Conservation (phyloP, 2,888 invertebrate genomes). For the Metellina segmentata region DNA sequence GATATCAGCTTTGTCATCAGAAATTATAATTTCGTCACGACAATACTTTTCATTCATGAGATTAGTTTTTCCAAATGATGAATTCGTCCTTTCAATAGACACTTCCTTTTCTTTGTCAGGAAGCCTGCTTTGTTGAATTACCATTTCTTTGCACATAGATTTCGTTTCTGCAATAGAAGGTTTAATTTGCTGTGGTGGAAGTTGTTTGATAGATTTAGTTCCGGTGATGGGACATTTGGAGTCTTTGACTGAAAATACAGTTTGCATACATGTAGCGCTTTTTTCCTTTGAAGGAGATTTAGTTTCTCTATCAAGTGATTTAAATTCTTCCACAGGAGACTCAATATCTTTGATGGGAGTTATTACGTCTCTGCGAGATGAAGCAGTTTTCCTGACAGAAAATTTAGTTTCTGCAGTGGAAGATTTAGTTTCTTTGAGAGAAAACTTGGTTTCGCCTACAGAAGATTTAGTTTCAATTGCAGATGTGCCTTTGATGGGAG, state of each 20-base stretch:
- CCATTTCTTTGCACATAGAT: not conserved
- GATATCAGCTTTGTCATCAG: too few relatives aligned
- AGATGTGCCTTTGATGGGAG: not conserved
- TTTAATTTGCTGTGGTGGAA: not conserved
- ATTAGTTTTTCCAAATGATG: not conserved
- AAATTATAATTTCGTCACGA: too few relatives aligned
- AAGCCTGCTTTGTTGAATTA: not conserved
- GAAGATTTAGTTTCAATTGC: slow-evolving; percentile 6
- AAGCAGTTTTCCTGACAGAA: not conserved
- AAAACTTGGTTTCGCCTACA: not conserved
- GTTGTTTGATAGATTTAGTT: slow-evolving; percentile 14
- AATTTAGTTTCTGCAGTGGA: not conserved
- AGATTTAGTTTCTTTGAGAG: not conserved
- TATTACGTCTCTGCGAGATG: not conserved
- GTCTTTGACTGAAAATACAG: slow-evolving; percentile 4
- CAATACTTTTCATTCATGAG: not conserved
- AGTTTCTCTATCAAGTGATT: slow-evolving; percentile 3
- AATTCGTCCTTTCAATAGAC: not conserved
- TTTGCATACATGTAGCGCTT: not conserved
- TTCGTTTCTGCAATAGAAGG: not conserved
- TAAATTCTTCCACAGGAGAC: not conserved
- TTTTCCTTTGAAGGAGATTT: not conserved
- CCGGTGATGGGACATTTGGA: not conserved
- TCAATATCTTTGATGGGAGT: not conserved
- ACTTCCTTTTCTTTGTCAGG: not conserved